phyloP scores from a whole-genome alignment of 2,888 invertebrate genomes.

The Oscheius myriophilus region DNA sequence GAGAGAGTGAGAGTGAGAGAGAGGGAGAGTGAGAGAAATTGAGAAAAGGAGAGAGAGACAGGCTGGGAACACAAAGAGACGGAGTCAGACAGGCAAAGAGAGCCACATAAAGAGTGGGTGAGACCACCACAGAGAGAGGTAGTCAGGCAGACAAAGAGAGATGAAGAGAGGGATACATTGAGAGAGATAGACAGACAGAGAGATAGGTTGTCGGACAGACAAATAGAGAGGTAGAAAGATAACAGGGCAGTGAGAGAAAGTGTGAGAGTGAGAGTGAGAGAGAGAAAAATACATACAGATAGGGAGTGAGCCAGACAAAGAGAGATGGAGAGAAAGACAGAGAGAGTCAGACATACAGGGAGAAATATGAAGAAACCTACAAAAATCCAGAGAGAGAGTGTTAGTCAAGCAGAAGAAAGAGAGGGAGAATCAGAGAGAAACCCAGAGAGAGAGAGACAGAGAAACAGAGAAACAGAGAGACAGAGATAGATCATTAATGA shows the following conservation, averaged over 20 bases:
- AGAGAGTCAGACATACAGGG: background rate
- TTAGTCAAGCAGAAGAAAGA: no score
- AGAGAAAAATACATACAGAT: background rate
- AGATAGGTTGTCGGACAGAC: background rate
- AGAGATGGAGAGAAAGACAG: background rate
- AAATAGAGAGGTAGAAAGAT: background rate
- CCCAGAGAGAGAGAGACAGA: slow-evolving; percentile 17
- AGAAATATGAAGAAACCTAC: slow-evolving; percentile 12
- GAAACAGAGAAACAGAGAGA: background rate
- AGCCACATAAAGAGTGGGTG: no score
- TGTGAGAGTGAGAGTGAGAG: slow-evolving; percentile 17
- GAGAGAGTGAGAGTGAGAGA: background rate
- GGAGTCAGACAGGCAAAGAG: background rate
- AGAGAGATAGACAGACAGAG: background rate
- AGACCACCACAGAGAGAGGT: background rate
- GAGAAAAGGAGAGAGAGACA: background rate
- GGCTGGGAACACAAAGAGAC: background rate
- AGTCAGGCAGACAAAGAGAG: background rate
- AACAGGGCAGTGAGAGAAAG: no score
- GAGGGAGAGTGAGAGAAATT: background rate
- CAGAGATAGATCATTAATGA: no score
- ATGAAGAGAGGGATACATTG: slow-evolving; percentile 21
- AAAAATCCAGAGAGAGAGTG: no score
- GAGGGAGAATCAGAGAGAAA: no score
- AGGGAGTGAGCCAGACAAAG: background rate